These are phyloP conservation scores for Hirundo rustica DNA, from an alignment of 2,797 vertebrate genomes.

Conservation along the genomic window DNA sequence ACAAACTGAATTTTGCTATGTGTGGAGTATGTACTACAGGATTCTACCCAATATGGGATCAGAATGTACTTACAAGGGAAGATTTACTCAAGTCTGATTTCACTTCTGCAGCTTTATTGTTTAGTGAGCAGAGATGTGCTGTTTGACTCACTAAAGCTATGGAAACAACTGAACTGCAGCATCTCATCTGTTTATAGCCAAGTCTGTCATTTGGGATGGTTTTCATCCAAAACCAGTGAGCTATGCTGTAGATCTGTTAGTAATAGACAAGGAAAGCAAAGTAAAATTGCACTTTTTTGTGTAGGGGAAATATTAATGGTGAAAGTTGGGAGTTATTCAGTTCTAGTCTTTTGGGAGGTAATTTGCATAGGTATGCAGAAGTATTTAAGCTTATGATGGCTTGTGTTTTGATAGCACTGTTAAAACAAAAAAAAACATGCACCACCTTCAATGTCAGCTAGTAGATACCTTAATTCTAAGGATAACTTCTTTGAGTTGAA, in stretches of 20 bases:
- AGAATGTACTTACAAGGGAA: not conserved
- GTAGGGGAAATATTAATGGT: not conserved
- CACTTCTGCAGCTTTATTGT: not conserved
- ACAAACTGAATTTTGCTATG: not conserved
- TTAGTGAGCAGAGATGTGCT: not conserved
- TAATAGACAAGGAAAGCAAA: not conserved
- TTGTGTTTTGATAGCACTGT: not conserved
- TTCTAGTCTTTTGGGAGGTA: not conserved
- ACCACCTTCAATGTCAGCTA: not conserved
- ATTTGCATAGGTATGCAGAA: not conserved
- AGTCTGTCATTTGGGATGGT: not conserved
- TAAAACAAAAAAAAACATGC: not conserved
- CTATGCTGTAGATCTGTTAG: not conserved
- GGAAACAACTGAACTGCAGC: not conserved
- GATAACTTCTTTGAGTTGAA: not conserved
- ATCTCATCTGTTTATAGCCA: not conserved
- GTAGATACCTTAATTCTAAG: not conserved
- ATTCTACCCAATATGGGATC: not conserved
- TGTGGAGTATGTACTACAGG: not conserved
- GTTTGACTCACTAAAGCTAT: not conserved
- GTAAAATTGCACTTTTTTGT: not conserved
- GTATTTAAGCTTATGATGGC: not conserved
- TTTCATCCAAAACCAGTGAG: not conserved
- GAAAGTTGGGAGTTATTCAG: not conserved
- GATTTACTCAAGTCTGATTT: not conserved